A percentile compares a stretch with the other conserved stretches of the same genome.
Conservation (phyloP, 1,140 invertebrate species). For the Musca vetustissima region DNA sequence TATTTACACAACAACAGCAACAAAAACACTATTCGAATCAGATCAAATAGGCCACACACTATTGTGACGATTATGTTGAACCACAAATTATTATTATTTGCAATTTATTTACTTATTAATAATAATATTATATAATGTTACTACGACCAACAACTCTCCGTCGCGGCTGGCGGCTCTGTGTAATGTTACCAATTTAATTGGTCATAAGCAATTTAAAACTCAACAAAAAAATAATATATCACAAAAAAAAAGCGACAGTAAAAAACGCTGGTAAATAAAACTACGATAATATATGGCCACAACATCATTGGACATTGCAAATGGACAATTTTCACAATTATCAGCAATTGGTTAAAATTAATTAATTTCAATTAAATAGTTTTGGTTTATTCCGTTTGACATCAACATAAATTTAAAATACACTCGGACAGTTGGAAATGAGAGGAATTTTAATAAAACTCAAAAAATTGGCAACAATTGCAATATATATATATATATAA, state of each 20-base stretch:
- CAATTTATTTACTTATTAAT: conserved; percentile 22
- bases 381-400: conserved; percentile 23
- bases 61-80: conserved; percentile 23
- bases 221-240: background rate
- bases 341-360: conserved; percentile 24
- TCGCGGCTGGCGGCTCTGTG: too few relatives aligned
- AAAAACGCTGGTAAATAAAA: background rate
- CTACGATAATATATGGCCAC: background rate
- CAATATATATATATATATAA: too few relatives aligned
- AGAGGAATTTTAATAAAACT: too few relatives aligned
- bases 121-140: background rate
- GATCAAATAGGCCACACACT: conserved; percentile 15
- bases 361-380: conserved; percentile 24
- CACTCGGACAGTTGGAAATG: background rate
- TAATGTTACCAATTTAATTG: too few relatives aligned
- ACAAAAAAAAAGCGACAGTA: too few relatives aligned
- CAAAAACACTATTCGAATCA: too few relatives aligned
- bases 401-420: conserved; percentile 4
- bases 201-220: background rate
- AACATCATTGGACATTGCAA: conserved; percentile 14
- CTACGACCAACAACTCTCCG: background rate
- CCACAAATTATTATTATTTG: conserved; percentile 16
- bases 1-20: too few relatives aligned
- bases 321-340: conserved; percentile 20
- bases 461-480: too few relatives aligned